phyloP scores from a whole-genome alignment of 2,888 invertebrate species.

The Mimachlamys varia region DNA sequence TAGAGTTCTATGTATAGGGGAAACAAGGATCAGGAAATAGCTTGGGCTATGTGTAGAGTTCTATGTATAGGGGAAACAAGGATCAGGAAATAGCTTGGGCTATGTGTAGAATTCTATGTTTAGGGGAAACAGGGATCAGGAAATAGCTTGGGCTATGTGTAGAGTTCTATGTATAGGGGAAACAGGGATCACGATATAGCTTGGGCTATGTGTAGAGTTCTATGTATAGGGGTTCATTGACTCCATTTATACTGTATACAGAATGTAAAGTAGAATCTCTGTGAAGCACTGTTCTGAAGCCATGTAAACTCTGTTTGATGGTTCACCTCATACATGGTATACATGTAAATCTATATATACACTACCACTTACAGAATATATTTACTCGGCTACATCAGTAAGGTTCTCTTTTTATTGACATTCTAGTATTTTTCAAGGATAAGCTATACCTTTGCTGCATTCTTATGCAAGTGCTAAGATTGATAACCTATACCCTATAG shows the following conservation, averaged over 20 bases:
- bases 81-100: neutral
- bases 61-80: neutral
- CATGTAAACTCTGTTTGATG: too few species aligned
- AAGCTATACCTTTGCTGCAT: neutral
- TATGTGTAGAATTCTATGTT: neutral
- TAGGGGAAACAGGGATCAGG: neutral
- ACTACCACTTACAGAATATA: neutral
- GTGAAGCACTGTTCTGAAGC: too few species aligned
- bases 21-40: neutral
- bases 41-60: neutral
- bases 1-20: neutral
- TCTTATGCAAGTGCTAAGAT: neutral
- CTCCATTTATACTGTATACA: neutral
- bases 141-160: neutral
- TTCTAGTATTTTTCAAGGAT: neutral
- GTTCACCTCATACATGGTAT: too few species aligned
- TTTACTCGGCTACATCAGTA: too few species aligned
- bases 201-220: neutral
- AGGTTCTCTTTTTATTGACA: too few species aligned
- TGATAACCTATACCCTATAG: conserved; percentile 3
- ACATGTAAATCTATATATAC: too few species aligned
- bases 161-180: neutral
- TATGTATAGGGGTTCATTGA: neutral
- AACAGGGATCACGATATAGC: neutral
- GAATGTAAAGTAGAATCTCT: too few species aligned